Evolutionary conservation across 2,797 vertebrate species (phyloP).

Genomic region (Dendrocincla fuliginosa): DNA sequence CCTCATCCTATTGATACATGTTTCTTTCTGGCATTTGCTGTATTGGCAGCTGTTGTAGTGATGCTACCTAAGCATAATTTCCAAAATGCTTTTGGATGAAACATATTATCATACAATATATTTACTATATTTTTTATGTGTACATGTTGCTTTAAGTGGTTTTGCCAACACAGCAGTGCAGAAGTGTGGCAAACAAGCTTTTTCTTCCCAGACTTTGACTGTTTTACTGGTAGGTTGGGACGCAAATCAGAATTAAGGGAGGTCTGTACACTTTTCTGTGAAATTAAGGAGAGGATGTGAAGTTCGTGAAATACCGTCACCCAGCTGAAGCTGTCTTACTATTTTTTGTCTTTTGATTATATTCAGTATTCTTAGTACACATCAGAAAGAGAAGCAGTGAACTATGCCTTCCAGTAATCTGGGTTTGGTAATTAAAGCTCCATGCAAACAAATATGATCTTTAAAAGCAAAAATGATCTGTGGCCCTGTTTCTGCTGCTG

Average conservation of each 20-base stretch:
- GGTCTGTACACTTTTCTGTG: not conserved
- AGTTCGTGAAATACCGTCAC: not conserved
- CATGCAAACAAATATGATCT: not conserved
- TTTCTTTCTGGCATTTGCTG: not conserved
- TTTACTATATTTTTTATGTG: not conserved
- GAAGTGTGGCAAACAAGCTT: not conserved
- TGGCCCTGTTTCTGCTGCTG: not conserved
- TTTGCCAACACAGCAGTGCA: not conserved
- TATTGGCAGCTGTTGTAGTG: not conserved
- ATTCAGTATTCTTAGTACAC: not conserved
- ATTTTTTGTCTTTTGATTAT: not conserved
- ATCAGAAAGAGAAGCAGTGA: not conserved
- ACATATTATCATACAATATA: not conserved
- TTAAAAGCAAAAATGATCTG: not conserved
- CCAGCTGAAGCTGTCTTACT: not conserved
- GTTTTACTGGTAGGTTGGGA: not conserved
- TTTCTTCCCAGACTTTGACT: not conserved
- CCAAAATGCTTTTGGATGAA: not conserved
- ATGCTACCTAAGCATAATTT: not conserved
- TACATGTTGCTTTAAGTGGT: not conserved
- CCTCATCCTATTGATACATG: not conserved
- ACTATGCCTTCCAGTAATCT: not conserved
- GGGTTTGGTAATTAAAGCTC: not conserved
- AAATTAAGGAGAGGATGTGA: not conserved
- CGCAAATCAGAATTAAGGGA: not conserved